Evolutionary conservation across 2,113 vertebrate genomes (phyloP), one percentile per base, ranked within the genome.

Genomic region (Psilopsiagon aurifrons): DNA sequence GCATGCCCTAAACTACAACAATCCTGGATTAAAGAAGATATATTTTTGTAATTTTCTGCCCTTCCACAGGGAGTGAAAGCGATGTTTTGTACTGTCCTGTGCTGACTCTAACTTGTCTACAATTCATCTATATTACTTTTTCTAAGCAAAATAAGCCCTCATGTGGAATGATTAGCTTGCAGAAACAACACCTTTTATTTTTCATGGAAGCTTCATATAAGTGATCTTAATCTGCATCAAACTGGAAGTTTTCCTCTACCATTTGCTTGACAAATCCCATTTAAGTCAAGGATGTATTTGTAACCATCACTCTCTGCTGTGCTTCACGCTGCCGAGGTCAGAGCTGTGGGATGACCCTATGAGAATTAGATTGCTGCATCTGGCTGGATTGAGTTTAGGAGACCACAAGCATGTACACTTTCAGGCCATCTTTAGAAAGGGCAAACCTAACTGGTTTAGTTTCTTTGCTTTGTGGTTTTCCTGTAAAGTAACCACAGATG

Each of bases 11-110:
- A 88, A 86, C 86, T 70, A 93, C 94, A 84, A 88, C 70, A 86
- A 25, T 95, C 92, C 86, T 92, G 77, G 70, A 49, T 81, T 87
- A 93, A 96, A 97, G 93, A 95, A 91, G 84, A 95, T 92, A 88
- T 76, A 91, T 86, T 93, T 97, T 95, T 97, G 86, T 88, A 94
- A 86, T 92, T 94, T 86, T 83, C 47, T 78, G 83, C 68, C 78
- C 89, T 88, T 91, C 78, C 66, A 66, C 68, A 73, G 85, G 92
- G 92, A 91, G 46, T 69, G 70, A 80, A 77, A 37, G 10, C 76
- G 57, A 49, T 59, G 39, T 86, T 94, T 92, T 96, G 90, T 97
- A 96, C 79, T 90, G 96, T 90, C 86, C 89, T 92, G 37, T 87
- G 76, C 75, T 55, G 69, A 62, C 95, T 84, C 70, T 49, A 62